A percentile compares a stretch with the other conserved stretches of the same genome.
Evolutionary conservation across 1,140 invertebrate genomes (phyloP).

Genomic region (Lerema accius): DNA sequence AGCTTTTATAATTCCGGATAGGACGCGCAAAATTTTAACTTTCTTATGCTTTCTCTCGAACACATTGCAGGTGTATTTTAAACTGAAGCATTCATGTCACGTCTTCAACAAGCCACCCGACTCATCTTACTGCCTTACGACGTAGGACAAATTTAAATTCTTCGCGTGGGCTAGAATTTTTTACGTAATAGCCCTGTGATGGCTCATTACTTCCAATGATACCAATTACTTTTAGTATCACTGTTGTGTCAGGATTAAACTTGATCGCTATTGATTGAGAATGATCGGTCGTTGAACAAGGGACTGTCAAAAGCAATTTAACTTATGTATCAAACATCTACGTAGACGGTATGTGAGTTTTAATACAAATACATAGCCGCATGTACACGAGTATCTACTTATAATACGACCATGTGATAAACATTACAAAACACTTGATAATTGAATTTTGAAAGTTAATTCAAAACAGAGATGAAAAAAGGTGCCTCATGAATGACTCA

Average conservation of each 20-base stretch:
- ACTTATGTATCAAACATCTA: too few species aligned
- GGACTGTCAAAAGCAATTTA: too few species aligned
- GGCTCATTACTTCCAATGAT: constrained; percentile 23
- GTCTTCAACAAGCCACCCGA: constrained; percentile 52
- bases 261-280: constrained; percentile 27
- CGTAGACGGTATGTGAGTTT: too few species aligned
- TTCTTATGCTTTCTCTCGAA: constrained; percentile 11
- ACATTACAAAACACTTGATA: too few species aligned
- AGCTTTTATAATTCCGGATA: constrained; percentile 13
- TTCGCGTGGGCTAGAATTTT: constrained; percentile 40
- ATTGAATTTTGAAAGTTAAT: too few species aligned
- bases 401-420: too few species aligned
- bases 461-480: too few species aligned
- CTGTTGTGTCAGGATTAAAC: constrained; percentile 20
- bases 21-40: constrained; percentile 12
- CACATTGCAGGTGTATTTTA: constrained; percentile 16
- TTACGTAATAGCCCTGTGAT: constrained; percentile 23
- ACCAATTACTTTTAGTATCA: constrained; percentile 25
- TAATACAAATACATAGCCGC: too few species aligned
- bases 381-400: too few species aligned
- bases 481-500: too few species aligned
- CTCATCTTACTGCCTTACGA: constrained; percentile 49
- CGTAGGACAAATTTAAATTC: constrained; percentile 60
- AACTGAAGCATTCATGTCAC: constrained; percentile 57
- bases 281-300: constrained; percentile 9